Base-by-base conservation (phyloP, 2,797 vertebrate species). In the Lates japonicus region DNA sequence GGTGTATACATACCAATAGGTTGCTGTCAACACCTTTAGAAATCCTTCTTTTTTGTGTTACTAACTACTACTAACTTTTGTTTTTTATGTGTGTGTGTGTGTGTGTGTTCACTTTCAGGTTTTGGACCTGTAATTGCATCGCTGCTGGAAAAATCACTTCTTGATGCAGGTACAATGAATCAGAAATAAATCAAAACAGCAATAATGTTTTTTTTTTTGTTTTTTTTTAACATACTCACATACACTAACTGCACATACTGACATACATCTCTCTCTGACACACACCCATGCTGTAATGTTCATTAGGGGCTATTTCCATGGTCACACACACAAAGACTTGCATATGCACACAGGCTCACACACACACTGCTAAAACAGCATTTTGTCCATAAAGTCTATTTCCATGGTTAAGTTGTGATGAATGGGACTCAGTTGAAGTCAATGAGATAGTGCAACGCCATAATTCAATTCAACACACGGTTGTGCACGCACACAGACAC, bases 381-480 rank as follows among this genome's bases (percentile, higher is more conserved):
- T 90, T 92, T 91, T 91, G 90, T 80, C 80, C 90, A 86, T 85
- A 66, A 88, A 94, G 78, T 90, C 81, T 90, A 85, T 93, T 93
- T 93, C 83, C 91, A 89, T 93, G 91, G 88, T 93, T 93, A 90
- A 88, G 87, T 88, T 88, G 87, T 94, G 93, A 94, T 94, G 83
- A 93, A 94, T 94, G 91, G 69, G 87, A 88, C 81, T 87, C 74
- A 78, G 84, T 78, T 85, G 87, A 85, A 94, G 93, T 93, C 93
- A 92, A 91, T 94, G 92, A 93, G 86, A 93, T 92, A 88, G 87
- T 67, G 52, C 91, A 80, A 81, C 1, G 51, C 89, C 88, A 93
- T 93, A 91, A 92, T 89, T 94, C 89, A 93, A 88, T 82, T 90
- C 76, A 88, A 73, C 80, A 81, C 87, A 90, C 74, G 80, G 75